Conservation (phyloP, 2,888 invertebrate genomes). For the Parnassius smintheus region DNA sequence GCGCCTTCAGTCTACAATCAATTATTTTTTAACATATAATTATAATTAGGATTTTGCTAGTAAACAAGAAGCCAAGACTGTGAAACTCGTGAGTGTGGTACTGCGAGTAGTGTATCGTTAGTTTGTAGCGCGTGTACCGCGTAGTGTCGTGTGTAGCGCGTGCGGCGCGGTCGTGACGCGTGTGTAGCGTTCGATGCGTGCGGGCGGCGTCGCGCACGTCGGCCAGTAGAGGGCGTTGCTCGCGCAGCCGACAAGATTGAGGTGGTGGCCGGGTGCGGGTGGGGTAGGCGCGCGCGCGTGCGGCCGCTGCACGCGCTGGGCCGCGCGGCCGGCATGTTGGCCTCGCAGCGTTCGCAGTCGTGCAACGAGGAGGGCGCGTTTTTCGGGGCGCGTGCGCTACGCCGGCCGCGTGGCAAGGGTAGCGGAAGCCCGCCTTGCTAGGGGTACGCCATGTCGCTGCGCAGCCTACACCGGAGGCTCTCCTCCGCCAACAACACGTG, state of each 20-base stretch:
- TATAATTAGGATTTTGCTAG: constrained; percentile 12
- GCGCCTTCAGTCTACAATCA: constrained; percentile 69
- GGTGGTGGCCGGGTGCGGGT: constrained; percentile 77
- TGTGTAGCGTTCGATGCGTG: constrained; percentile 31
- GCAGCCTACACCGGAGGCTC: constrained; percentile 83
- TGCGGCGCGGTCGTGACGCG: constrained; percentile 15
- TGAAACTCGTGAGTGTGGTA: constrained; percentile 22
- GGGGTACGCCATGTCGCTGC: constrained; percentile 84
- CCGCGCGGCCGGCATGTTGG: constrained; percentile 76
- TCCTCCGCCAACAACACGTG: constrained; percentile 82
- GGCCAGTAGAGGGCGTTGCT: constrained; percentile 28
- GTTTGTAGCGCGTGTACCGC: neutral
- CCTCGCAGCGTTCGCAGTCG: constrained; percentile 78
- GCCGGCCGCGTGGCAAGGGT: constrained; percentile 81
- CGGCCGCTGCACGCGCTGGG: constrained; percentile 73
- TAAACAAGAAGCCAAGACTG: constrained; percentile 51
- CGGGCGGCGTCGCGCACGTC: constrained; percentile 17
- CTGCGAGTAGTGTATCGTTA: constrained; percentile 29
- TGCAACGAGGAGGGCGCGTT: constrained; percentile 80
- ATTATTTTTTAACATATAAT: constrained; percentile 38
- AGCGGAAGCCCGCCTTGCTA: constrained; percentile 82
- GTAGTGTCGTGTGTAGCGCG: constrained; percentile 15
- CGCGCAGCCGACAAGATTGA: constrained; percentile 66
- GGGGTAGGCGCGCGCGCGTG: constrained; percentile 79
- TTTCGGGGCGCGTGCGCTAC: constrained; percentile 78